Percentiles rank a stretch among this genome's conserved stretches.
phyloP scores from a whole-genome alignment of 2,797 vertebrate species.

The Tragopan temminckii region DNA sequence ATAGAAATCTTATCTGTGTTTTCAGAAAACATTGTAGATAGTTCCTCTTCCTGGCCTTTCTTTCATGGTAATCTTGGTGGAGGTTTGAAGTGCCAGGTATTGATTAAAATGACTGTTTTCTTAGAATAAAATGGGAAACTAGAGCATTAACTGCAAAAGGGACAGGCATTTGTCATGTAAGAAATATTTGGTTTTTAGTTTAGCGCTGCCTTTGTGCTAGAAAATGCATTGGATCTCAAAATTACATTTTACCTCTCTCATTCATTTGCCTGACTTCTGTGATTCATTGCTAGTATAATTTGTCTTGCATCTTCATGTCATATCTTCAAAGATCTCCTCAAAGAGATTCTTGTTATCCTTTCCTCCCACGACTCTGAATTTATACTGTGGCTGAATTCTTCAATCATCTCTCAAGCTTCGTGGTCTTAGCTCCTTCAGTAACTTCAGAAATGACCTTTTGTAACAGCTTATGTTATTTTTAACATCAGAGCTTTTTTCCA shows the following conservation, averaged over 20 bases:
- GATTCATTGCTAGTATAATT: not conserved
- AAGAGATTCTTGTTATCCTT: not conserved
- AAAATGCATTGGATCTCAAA: not conserved
- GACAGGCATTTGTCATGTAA: not conserved
- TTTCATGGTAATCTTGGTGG: not conserved
- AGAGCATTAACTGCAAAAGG: not conserved
- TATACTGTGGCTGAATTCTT: not conserved
- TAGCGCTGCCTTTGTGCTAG: not conserved
- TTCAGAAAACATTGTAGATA: not conserved
- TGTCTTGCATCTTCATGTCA: not conserved
- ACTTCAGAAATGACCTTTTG: not conserved
- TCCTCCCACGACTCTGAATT: not conserved
- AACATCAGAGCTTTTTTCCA: not conserved
- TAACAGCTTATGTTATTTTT: constrained; percentile 19
- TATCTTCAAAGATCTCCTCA: not conserved
- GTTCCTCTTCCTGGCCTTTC: not conserved
- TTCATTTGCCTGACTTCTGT: not conserved
- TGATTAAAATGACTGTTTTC: not conserved
- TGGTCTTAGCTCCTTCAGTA: not conserved
- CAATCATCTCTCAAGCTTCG: not conserved
- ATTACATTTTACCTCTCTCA: not conserved
- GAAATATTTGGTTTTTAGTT: not conserved
- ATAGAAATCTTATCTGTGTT: not conserved
- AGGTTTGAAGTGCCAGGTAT: not conserved
- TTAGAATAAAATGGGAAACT: not conserved